phyloP scores from a whole-genome alignment of 1,140 invertebrate genomes.

The Philaenus spumarius region DNA sequence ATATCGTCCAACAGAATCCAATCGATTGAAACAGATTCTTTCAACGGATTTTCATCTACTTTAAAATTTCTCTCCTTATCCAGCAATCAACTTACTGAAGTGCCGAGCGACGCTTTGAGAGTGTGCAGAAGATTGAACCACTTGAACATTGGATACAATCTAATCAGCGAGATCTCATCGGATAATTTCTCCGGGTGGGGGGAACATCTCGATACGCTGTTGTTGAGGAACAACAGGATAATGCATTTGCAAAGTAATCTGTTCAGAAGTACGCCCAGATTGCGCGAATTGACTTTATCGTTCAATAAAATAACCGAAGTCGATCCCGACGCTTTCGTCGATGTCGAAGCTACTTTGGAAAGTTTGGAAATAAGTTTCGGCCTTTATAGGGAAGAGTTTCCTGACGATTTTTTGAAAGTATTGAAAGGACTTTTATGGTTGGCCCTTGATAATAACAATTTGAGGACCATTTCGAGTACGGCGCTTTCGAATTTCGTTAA shows the following conservation, averaged over 20 bases:
- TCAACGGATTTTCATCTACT: conserved; percentile 48
- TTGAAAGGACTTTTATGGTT: conserved; percentile 72
- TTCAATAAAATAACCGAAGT: conserved; percentile 79
- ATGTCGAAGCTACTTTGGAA: conserved; percentile 63
- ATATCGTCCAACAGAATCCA: conserved; percentile 70
- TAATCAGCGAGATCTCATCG: conserved; percentile 63
- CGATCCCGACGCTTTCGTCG: conserved; percentile 66
- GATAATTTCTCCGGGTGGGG: conserved; percentile 75
- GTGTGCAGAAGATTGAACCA: conserved; percentile 65
- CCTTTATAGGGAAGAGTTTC: conserved; percentile 68
- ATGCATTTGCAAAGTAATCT: conserved; percentile 62
- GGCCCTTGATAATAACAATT: conserved; percentile 82
- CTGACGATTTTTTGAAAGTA: conserved; percentile 60
- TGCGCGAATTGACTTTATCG: conserved; percentile 80
- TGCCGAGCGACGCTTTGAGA: conserved; percentile 60
- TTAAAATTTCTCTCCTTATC: conserved; percentile 71
- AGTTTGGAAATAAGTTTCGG: conserved; percentile 81
- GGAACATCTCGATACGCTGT: conserved; percentile 62
- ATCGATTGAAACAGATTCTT: conserved; percentile 45
- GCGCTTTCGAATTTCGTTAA: conserved; percentile 57
- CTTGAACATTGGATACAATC: conserved; percentile 82
- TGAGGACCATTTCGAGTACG: conserved; percentile 56
- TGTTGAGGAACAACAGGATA: conserved; percentile 78
- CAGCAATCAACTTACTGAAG: conserved; percentile 64
- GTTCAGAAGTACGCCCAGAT: conserved; percentile 59